Evolutionary conservation across 2,888 invertebrate species (phyloP).

Genomic region (Auanema sp.): DNA sequence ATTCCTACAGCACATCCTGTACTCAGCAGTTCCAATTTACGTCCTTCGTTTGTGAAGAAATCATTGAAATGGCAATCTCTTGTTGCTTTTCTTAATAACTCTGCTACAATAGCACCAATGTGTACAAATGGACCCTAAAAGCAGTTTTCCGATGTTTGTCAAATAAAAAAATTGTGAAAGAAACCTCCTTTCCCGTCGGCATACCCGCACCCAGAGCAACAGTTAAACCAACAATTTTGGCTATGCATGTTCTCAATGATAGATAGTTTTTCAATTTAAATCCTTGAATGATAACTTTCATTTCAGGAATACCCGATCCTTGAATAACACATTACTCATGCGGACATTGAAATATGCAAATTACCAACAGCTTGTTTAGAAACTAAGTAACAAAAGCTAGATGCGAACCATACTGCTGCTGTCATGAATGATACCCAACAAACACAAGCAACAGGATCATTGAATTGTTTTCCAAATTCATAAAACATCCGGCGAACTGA

Average conservation of each 20-base stretch:
- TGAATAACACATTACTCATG: not conserved
- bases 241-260: constrained; percentile 87
- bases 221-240: constrained; percentile 89
- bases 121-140: constrained; percentile 90
- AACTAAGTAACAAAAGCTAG: constrained; percentile 93
- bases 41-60: constrained; percentile 49
- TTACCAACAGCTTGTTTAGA: constrained; percentile 94
- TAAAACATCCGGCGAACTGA: constrained; percentile 15
- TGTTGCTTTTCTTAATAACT: constrained; percentile 86
- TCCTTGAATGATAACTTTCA: constrained; percentile 92
- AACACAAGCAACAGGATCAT: constrained; percentile 47
- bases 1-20: constrained; percentile 96
- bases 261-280: constrained; percentile 94
- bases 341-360: not conserved
- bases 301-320: constrained; percentile 96
- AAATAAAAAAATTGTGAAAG: not conserved
- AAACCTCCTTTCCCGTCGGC: constrained; percentile 90
- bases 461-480: constrained; percentile 4
- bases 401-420: constrained; percentile 87
- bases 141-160: not conserved
- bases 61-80: constrained; percentile 65
- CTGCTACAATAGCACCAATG: constrained; percentile 93
- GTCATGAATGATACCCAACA: constrained; percentile 86
- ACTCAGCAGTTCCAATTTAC: constrained; percentile 94
- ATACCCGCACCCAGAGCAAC: constrained; percentile 91